These are phyloP conservation scores for Pseudoips prasinana DNA, from an alignment of 2,888 invertebrate genomes.

Conservation along the genomic window DNA sequence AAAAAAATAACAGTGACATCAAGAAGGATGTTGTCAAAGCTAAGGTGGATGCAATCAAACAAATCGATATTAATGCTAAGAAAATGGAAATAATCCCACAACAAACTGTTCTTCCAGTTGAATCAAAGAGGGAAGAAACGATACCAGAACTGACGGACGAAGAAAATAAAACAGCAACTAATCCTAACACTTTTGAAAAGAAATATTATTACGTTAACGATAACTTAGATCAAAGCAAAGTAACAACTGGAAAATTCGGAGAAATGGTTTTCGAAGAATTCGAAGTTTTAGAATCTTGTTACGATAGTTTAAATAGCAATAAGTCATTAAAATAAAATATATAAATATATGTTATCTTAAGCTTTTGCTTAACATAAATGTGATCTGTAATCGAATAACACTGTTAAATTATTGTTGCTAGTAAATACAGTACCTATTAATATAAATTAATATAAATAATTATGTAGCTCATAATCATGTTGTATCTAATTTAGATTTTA, in stretches of 20 bases:
- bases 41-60: constrained; percentile 34
- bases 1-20: constrained; percentile 56
- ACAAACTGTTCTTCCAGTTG: constrained; percentile 25
- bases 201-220: constrained; percentile 84
- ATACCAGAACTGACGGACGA: constrained; percentile 34
- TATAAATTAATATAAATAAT: constrained; percentile 53
- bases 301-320: constrained; percentile 83
- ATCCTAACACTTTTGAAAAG: constrained; percentile 73
- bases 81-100: constrained; percentile 30
- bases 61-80: constrained; percentile 25
- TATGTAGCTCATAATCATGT: constrained; percentile 50
- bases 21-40: constrained; percentile 41
- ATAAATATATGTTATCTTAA: constrained; percentile 44
- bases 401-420: constrained; percentile 77
- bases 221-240: constrained; percentile 79
- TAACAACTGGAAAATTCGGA: constrained; percentile 84
- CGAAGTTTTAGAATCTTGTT: constrained; percentile 85
- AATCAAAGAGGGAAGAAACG: constrained; percentile 34
- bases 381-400: constrained; percentile 74
- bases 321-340: constrained; percentile 69
- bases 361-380: constrained; percentile 61
- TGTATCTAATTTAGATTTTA: constrained; percentile 51
- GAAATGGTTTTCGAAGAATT: constrained; percentile 94
- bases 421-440: constrained; percentile 48
- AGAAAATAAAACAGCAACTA: constrained; percentile 44